Evolutionary conservation across 2,113 vertebrate genomes (phyloP), one percentile per base, ranked within the genome.

Genomic region (Thamnaconus septentrionalis): DNA sequence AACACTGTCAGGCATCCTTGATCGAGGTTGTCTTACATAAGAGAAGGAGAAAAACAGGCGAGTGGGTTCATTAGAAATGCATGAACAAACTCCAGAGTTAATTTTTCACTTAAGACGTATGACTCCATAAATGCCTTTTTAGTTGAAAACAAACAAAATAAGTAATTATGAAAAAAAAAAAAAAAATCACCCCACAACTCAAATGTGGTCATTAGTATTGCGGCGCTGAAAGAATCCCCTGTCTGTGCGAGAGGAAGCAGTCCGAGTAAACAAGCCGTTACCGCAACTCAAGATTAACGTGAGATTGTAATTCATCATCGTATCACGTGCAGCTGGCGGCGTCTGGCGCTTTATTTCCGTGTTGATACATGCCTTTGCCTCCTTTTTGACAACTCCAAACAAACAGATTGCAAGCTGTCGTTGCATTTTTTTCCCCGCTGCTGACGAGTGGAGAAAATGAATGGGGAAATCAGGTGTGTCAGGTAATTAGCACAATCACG

Each of bases 241-340:
- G 66, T 83, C 74, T 73, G 49, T 60, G 50, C 62, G 56, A 41
- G 62, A 55, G 60, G 71, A 80, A 86, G 71, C 70, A 74, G 59
- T 78, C 73, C 61, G 67, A 78, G 89, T 89, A 88, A 90, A 89
- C 84, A 89, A 83, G 76, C 73, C 78, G 83, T 87, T 87, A 87
- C 81, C 79, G 78, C 76, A 63, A 84, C 81, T 84, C 81, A 58
- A 87, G 82, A 90, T 91, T 89, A 91, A 88, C 89, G 89, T 89
- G 83, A 87, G 82, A 88, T 88, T 90, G 81, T 88, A 89, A 89
- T 90, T 87, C 86, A 88, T 89, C 80, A 89, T 83, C 4, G 10
- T 50, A 87, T 82, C 83, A 40, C 79, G 79, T 79, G 75, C 89
- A 84, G 86, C 87, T 82, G 82, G 82, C 88, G 87, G 86, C 90